phyloP scores from a whole-genome alignment of 64 coral and sea anemone genomes.

The Montipora capricornis region DNA sequence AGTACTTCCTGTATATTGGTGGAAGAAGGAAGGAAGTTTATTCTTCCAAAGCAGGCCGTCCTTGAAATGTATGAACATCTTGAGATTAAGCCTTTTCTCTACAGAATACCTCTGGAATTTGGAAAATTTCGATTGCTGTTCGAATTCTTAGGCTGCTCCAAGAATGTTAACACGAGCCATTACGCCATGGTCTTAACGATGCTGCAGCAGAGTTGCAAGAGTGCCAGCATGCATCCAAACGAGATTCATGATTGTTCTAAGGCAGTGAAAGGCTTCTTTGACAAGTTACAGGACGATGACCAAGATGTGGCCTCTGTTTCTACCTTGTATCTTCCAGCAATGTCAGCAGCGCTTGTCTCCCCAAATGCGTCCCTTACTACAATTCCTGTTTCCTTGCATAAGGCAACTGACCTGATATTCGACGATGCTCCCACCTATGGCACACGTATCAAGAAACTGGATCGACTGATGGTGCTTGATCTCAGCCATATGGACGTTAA shows the following conservation, averaged over 20 bases:
- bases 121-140: conserved; percentile 8
- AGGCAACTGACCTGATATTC: conserved; percentile 50
- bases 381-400: no score
- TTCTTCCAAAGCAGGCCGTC: conserved; percentile 32
- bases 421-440: conserved; percentile 55
- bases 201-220: neutral
- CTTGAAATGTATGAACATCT: neutral
- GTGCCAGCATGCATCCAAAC: conserved; percentile 16
- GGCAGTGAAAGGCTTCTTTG: conserved; percentile 57
- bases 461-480: conserved; percentile 33
- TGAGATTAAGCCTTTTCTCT: conserved; percentile 67
- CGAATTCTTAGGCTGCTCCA: conserved; percentile 33
- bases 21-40: conserved; percentile 20
- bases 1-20: conserved; percentile 30
- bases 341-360: neutral
- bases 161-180: neutral
- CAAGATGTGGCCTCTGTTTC: neutral
- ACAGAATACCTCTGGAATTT: conserved; percentile 24
- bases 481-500: conserved; percentile 12
- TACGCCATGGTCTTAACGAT: conserved; percentile 54
- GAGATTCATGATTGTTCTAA: neutral
- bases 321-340: conserved; percentile 48
- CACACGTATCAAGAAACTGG: conserved; percentile 2
- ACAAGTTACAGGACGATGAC: neutral
- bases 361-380: neutral